Conservation (phyloP, 2,888 invertebrate species). For the Hyles lineata region DNA sequence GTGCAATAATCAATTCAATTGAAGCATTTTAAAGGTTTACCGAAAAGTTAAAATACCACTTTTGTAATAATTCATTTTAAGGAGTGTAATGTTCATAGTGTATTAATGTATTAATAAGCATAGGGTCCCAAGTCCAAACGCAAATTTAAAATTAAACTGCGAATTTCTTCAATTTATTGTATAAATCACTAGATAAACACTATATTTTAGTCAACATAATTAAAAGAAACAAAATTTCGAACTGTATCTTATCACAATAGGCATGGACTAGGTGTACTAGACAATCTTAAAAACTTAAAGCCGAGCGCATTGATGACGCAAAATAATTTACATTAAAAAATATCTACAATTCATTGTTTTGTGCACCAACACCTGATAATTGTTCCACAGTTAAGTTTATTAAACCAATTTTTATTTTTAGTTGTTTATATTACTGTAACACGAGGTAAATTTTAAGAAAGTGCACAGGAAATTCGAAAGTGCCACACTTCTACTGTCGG, state of each 20-base stretch:
- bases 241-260: not conserved
- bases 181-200: not conserved
- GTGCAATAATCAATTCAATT: too few relatives aligned
- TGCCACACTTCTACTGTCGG: not conserved
- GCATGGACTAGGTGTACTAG: not conserved
- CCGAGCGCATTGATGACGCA: not conserved
- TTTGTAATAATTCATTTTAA: not conserved
- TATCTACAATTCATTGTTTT: too few relatives aligned
- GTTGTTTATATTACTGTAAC: not conserved
- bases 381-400: too few relatives aligned
- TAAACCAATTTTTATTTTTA: too few relatives aligned
- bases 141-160: not conserved
- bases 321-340: too few relatives aligned
- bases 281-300: not conserved
- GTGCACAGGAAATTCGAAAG: not conserved
- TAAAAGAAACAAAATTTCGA: not conserved
- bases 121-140: not conserved
- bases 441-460: not conserved
- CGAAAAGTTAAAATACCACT: not conserved
- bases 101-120: not conserved
- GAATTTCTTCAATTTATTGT: too few relatives aligned
- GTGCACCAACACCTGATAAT: too few relatives aligned
- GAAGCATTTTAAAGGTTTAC: too few relatives aligned
- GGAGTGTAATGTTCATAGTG: not conserved
- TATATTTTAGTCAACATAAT: not conserved